These are phyloP conservation scores for Cephonodes hylas DNA, from an alignment of 2,888 invertebrate species.

Conservation along the genomic window DNA sequence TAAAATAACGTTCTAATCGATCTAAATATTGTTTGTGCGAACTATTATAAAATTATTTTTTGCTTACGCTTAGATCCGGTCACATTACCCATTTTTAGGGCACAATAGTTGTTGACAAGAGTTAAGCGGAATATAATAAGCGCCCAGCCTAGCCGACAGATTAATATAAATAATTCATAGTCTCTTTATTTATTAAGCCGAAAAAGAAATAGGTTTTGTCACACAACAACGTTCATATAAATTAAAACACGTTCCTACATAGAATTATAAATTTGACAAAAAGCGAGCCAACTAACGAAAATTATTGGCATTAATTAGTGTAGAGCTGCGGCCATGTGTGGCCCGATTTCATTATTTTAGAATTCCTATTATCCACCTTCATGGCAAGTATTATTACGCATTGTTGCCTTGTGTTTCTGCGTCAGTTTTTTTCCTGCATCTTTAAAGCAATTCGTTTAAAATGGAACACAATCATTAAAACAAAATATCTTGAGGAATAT, in stretches of 20 bases:
- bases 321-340: constrained; percentile 32
- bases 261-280: constrained; percentile 46
- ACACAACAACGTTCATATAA: constrained; percentile 36
- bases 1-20: constrained; percentile 12
- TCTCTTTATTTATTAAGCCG: constrained; percentile 36
- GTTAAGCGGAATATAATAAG: constrained; percentile 20
- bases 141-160: constrained; percentile 32
- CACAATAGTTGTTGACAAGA: constrained; percentile 53
- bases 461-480: not conserved
- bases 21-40: constrained; percentile 36
- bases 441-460: not conserved
- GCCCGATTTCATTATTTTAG: constrained; percentile 23
- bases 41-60: constrained; percentile 41
- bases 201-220: constrained; percentile 42
- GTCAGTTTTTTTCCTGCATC: not conserved
- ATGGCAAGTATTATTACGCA: not conserved
- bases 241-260: constrained; percentile 42
- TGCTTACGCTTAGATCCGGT: constrained; percentile 36
- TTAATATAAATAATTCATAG: constrained; percentile 55
- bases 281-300: constrained; percentile 28
- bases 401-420: not conserved
- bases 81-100: constrained; percentile 60
- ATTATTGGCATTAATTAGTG: constrained; percentile 28
- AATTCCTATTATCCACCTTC: not conserved
- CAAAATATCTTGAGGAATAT: not conserved